Evolutionary conservation across 30 jellyfish, hydroid and myxozoan species (phyloP).

Genomic region (Hydractinia symbiolongicarpus): DNA sequence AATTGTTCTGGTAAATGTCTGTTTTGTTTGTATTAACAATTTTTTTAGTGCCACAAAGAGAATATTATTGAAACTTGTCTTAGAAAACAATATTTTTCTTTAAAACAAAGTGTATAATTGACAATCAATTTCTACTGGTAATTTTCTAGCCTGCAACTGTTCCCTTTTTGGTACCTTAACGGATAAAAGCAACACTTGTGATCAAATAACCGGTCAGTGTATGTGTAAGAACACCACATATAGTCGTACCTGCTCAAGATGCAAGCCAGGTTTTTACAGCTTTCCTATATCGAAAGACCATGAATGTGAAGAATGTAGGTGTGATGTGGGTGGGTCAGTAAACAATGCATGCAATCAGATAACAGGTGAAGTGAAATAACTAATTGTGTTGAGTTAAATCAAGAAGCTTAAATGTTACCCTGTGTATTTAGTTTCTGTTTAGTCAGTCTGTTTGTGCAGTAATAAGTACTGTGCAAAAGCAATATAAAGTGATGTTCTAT

Average conservation of each 20-base stretch:
- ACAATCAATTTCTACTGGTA: too few species aligned
- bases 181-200: conserved; percentile 33
- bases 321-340: conserved; percentile 66
- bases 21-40: neutral
- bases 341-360: conserved; percentile 42
- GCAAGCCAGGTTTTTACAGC: conserved; percentile 56
- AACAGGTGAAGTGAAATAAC: conserved; percentile 33
- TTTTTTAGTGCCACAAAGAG: too few species aligned
- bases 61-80: too few species aligned
- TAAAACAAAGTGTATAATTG: too few species aligned
- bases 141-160: conserved; percentile 58
- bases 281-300: conserved; percentile 54
- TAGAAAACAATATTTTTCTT: too few species aligned
- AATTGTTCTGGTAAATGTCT: conserved; percentile 51
- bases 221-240: conserved; percentile 37
- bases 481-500: neutral
- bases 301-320: conserved; percentile 47
- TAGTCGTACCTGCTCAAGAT: conserved; percentile 42
- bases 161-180: conserved; percentile 40
- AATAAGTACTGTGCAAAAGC: neutral
- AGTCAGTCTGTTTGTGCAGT: neutral
- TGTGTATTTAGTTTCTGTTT: neutral
- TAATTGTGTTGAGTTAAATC: neutral
- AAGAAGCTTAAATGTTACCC: neutral
- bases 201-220: conserved; percentile 71